Evolutionary conservation across 2,888 invertebrate genomes (phyloP), one percentile per base, ranked within the genome.

Genomic region (Drosophila birchii): DNA sequence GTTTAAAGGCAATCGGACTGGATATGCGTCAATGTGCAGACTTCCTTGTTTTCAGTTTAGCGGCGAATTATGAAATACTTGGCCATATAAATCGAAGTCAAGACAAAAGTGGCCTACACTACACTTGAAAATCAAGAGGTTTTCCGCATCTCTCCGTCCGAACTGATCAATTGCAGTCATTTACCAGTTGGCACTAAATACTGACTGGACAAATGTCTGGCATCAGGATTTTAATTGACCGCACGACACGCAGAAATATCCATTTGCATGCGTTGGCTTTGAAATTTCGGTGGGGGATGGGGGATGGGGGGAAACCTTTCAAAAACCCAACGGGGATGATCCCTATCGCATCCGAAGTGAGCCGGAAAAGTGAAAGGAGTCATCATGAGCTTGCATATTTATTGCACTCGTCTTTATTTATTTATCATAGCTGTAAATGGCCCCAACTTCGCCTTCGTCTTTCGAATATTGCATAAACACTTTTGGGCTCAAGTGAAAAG

Each of bases 301-400:
- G 11, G 32, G n/a, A n/a, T 7, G 8, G 32, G 11, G 34, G 57
- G 51, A 41, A 51, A 67, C 75, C 84, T 86, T 78, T 73, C 72
- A 23, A 80, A 80, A 54, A 51, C 41, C 41, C 73, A 12, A 23
- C 58, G 68, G 34, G 62, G 73, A 62, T 81, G 79, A 85, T 83
- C 82, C 79, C 82, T 69, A 75, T 75, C 75, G 64, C 57, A 71
- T 62, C 45, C 70, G 51, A 53, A 57, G 49, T 44, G 54, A 20
- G 45, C 58, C 75, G 51, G 72, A 29, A 88, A 88, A 85, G 85
- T 86, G 89, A 88, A 86, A 86, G 89, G 89, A 86, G 66, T 63
- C 80, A 57, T 61, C 76, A 75, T 86, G 79, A 85, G 78, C 59
- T 56, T 81, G 81, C 87, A 86, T 79, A 79, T 88, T 83, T 77